Percentiles rank a stretch among this genome's conserved stretches.
These are phyloP conservation scores for Caenorhabditis uteleia DNA, from an alignment of 2,888 invertebrate genomes.

Conservation along the genomic window DNA sequence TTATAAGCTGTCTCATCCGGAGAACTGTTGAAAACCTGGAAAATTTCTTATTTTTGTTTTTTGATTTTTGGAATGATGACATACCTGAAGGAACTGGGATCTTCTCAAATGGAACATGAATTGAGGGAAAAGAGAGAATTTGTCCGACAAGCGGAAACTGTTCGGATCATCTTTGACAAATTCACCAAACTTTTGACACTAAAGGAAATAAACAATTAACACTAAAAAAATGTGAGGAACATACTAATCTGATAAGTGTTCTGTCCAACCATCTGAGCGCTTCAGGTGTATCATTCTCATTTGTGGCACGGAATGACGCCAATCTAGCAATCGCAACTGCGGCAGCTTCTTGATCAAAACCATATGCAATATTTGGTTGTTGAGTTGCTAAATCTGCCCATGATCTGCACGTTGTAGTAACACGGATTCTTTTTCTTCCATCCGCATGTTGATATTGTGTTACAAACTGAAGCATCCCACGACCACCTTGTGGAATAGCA, in stretches of 20 bases:
- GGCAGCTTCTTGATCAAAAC: constrained; percentile 82
- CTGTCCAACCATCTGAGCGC: constrained; percentile 97
- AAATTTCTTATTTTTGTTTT: no score
- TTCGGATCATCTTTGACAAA: constrained; percentile 96
- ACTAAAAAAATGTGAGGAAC: not conserved
- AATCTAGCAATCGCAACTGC: constrained; percentile 95
- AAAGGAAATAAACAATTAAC: constrained; percentile 65
- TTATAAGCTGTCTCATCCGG: constrained; percentile 99
- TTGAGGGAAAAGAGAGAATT: constrained; percentile 97
- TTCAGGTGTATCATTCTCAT: constrained; percentile 87
- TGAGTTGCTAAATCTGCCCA: constrained; percentile 89
- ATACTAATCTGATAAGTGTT: constrained; percentile 91
- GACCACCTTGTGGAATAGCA: constrained; percentile 80
- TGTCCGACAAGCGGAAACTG: constrained; percentile 92
- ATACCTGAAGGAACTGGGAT: constrained; percentile 93
- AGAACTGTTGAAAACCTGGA: constrained; percentile 95
- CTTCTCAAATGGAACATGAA: constrained; percentile 98
- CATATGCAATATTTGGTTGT: constrained; percentile 72
- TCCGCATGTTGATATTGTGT: constrained; percentile 97
- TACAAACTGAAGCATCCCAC: constrained; percentile 96
- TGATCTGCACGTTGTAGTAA: constrained; percentile 93
- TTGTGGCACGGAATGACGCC: constrained; percentile 87
- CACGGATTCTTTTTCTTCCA: constrained; percentile 83
- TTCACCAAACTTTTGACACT: constrained; percentile 99
- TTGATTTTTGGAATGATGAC: no score